A percentile compares a stretch with the other conserved stretches of the same genome.
These are phyloP conservation scores for Hylaeus volcanicus DNA, from an alignment of 1,140 invertebrate genomes.

Conservation along the genomic window DNA sequence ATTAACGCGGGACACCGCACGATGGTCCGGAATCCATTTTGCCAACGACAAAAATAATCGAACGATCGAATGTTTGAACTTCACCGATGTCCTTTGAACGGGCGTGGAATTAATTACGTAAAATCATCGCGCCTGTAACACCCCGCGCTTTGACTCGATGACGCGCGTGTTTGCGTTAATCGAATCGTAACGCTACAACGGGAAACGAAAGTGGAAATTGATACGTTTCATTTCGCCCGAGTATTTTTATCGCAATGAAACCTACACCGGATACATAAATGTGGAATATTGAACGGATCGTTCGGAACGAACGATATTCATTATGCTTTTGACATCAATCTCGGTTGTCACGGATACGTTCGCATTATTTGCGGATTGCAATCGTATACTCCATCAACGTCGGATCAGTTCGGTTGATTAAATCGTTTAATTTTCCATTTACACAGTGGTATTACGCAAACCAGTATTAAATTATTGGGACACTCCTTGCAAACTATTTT, in stretches of 20 bases:
- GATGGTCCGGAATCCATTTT: too few species aligned
- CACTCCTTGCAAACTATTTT: background rate
- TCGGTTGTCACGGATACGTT: background rate
- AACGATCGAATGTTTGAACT: background rate
- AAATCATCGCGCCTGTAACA: background rate
- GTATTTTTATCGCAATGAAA: background rate
- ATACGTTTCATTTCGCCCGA: too few species aligned
- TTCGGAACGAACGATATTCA: conserved; percentile 18
- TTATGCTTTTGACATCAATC: conserved; percentile 28
- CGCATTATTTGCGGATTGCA: conserved; percentile 52
- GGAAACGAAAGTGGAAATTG: background rate
- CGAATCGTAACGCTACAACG: background rate
- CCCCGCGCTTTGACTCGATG: background rate
- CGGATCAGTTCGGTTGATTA: conserved; percentile 46
- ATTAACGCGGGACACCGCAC: too few species aligned
- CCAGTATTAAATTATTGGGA: conserved; percentile 11
- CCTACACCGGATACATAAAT: background rate
- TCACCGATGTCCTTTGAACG: background rate
- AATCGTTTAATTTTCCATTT: conserved; percentile 52
- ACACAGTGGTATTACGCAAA: background rate
- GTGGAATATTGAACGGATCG: background rate
- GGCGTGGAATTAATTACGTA: background rate
- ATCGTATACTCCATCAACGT: conserved; percentile 39
- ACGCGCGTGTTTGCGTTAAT: background rate
- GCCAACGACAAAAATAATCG: too few species aligned